Evolutionary conservation across 2,113 vertebrate species (phyloP).

Genomic region (Elgaria multicarinata): DNA sequence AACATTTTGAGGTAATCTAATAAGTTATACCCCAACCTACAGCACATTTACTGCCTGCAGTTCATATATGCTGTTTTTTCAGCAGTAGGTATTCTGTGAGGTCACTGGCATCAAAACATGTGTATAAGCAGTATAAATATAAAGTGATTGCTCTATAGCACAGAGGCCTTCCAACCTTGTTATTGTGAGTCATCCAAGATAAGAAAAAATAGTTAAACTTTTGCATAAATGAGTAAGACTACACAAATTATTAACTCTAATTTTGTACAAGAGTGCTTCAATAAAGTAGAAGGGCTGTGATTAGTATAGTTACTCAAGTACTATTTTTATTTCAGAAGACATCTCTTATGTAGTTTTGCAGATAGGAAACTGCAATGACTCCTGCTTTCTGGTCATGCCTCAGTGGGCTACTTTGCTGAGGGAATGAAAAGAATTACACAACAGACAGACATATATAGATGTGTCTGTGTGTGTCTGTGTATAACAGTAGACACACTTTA

Average conservation of each 20-base stretch:
- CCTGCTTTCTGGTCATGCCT: background rate
- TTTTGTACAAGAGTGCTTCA: background rate
- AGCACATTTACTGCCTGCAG: background rate
- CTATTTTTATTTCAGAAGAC: background rate
- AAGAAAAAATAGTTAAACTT: background rate
- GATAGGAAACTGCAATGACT: background rate
- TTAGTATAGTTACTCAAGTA: background rate
- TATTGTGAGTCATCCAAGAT: background rate
- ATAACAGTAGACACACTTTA: too few relatives aligned
- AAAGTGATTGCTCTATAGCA: background rate
- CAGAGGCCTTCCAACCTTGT: background rate
- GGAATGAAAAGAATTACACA: background rate
- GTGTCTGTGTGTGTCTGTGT: too few relatives aligned
- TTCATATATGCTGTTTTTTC: background rate
- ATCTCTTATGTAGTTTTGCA: background rate
- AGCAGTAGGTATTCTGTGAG: background rate
- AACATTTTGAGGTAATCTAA: slow-evolving; percentile 90
- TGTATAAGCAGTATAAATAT: background rate
- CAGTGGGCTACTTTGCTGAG: background rate
- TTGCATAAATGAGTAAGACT: background rate
- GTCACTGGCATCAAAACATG: background rate
- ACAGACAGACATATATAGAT: background rate
- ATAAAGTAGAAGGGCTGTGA: background rate
- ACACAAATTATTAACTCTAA: background rate
- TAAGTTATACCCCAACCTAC: background rate